These are phyloP conservation scores for Venusia cambrica DNA, from an alignment of 2,888 invertebrate genomes.

Conservation along the genomic window DNA sequence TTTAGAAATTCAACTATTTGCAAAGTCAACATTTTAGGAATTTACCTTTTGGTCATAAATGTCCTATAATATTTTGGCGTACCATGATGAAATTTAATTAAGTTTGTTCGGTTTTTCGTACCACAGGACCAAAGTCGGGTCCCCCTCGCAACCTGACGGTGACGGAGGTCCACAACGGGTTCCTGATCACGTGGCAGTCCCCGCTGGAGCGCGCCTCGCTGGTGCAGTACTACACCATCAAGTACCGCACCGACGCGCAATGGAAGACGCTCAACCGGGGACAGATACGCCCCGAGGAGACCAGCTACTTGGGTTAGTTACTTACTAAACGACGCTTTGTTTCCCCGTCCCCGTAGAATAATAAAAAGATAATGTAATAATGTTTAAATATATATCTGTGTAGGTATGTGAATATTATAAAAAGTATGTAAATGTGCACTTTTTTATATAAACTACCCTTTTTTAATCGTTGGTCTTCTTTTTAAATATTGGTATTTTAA, in stretches of 20 bases:
- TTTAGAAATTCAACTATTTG: too few relatives aligned
- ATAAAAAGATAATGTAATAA: slow-evolving; percentile 19
- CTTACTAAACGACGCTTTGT: not conserved
- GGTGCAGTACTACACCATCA: slow-evolving; percentile 94
- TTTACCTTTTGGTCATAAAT: too few relatives aligned
- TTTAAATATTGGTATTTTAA: too few relatives aligned
- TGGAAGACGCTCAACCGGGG: slow-evolving; percentile 95
- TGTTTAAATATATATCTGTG: too few relatives aligned
- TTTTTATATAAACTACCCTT: too few relatives aligned
- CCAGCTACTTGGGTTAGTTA: slow-evolving; percentile 88
- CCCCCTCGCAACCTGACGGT: slow-evolving; percentile 95
- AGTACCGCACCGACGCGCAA: slow-evolving; percentile 93
- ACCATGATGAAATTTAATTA: not conserved
- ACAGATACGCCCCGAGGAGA: slow-evolving; percentile 93
- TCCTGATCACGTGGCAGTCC: slow-evolving; percentile 94
- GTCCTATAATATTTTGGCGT: too few relatives aligned
- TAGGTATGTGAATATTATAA: too few relatives aligned
- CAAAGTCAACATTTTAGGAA: too few relatives aligned
- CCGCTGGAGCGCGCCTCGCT: slow-evolving; percentile 90
- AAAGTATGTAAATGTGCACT: too few relatives aligned
- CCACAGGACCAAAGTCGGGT: slow-evolving; percentile 94
- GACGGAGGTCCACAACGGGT: slow-evolving; percentile 93
- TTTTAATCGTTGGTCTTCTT: too few relatives aligned
- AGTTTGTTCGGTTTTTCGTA: not conserved
- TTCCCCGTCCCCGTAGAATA: not conserved